Percentiles rank a stretch among this genome's conserved stretches.
Evolutionary conservation across 2,113 vertebrate species (phyloP).

Genomic region (Emydura subglobosa): DNA sequence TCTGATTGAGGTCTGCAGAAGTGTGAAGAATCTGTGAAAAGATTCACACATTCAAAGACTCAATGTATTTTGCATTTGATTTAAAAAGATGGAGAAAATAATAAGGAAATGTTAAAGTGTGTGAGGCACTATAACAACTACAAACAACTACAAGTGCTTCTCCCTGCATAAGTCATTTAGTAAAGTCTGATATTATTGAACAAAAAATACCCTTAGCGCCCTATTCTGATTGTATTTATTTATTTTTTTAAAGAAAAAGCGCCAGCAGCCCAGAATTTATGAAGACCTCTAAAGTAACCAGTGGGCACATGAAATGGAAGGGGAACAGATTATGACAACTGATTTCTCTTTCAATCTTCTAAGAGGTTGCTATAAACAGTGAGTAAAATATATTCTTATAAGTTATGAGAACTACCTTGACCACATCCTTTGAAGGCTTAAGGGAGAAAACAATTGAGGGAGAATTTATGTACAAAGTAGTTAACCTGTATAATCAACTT

Average conservation of each 20-base stretch:
- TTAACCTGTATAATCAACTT: not conserved
- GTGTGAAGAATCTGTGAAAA: not conserved
- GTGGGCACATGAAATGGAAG: constrained; percentile 42
- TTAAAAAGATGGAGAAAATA: not conserved
- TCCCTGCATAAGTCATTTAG: not conserved
- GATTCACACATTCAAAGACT: not conserved
- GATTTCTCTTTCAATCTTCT: constrained; percentile 33
- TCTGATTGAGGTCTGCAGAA: not conserved
- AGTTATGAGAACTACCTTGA: not conserved
- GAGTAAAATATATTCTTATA: not conserved
- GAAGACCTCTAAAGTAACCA: not conserved
- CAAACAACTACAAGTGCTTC: not conserved
- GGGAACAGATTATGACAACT: constrained; percentile 8
- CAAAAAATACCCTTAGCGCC: not conserved
- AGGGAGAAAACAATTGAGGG: not conserved
- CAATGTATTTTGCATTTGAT: not conserved
- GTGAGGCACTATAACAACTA: not conserved
- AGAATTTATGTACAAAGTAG: not conserved
- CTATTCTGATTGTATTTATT: not conserved
- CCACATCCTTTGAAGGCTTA: not conserved
- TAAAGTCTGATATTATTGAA: not conserved
- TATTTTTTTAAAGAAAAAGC: not conserved
- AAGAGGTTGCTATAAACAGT: constrained; percentile 51
- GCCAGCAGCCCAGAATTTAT: not conserved
- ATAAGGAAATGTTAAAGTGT: not conserved